phyloP scores from a whole-genome alignment of 2,888 invertebrate species.

The Schizaphis graminum region DNA sequence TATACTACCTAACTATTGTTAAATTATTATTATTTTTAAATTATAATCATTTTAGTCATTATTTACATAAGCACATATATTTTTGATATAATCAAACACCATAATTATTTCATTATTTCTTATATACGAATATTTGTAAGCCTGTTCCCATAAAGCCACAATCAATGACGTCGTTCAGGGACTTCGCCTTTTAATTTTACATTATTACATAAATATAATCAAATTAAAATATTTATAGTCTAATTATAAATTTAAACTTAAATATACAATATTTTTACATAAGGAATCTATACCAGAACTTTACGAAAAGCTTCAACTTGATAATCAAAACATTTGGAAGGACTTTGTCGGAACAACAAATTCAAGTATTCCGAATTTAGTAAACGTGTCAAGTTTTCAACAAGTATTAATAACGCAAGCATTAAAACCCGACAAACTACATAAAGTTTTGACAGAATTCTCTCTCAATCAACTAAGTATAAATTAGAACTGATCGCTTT shows the following conservation, averaged over 20 bases:
- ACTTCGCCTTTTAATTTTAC: background rate
- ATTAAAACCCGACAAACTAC: constrained; percentile 85
- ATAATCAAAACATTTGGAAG: constrained; percentile 78
- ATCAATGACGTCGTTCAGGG: background rate
- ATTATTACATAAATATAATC: constrained; percentile 11
- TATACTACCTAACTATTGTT: background rate
- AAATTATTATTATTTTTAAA: background rate
- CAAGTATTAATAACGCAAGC: constrained; percentile 84
- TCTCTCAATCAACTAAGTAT: constrained; percentile 71
- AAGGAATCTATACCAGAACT: constrained; percentile 76
- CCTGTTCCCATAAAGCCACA: background rate
- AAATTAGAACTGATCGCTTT: background rate
- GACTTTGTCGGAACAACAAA: constrained; percentile 76
- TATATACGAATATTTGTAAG: background rate
- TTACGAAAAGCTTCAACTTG: constrained; percentile 76
- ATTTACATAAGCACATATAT: background rate
- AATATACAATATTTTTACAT: constrained; percentile 63
- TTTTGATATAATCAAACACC: background rate
- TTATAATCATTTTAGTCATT: background rate
- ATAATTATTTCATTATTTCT: background rate
- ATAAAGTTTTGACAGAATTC: constrained; percentile 82
- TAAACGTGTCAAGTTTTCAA: constrained; percentile 82
- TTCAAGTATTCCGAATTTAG: constrained; percentile 73
- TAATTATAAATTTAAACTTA: background rate
- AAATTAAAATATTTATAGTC: background rate